Evolutionary conservation across 2,888 invertebrate genomes (phyloP).

Genomic region (Agonopterix alstromeriana): DNA sequence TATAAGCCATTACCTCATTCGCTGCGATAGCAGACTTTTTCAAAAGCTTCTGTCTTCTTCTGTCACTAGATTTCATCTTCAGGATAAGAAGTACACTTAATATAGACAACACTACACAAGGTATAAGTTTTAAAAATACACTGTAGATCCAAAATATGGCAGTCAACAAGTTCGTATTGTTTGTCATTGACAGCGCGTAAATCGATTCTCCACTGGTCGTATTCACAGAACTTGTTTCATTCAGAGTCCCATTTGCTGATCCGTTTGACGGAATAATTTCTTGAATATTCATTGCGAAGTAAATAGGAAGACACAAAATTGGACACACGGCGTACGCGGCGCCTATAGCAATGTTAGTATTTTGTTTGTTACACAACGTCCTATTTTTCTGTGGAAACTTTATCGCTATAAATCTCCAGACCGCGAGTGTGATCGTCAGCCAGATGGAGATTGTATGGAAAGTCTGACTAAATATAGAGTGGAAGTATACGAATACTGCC

Average conservation of each 20-base stretch:
- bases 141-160: constrained; percentile 95
- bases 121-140: constrained; percentile 93
- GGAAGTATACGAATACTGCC: constrained; percentile 90
- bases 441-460: constrained; percentile 95
- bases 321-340: constrained; percentile 89
- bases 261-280: constrained; percentile 36
- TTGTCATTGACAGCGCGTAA: constrained; percentile 81
- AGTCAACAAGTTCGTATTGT: constrained; percentile 77
- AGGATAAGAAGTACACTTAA: constrained; percentile 85
- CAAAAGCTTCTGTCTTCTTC: constrained; percentile 82
- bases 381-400: constrained; percentile 90
- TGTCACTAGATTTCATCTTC: constrained; percentile 88
- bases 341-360: constrained; percentile 85
- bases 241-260: constrained; percentile 34
- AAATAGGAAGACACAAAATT: constrained; percentile 89
- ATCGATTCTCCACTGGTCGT: constrained; percentile 61
- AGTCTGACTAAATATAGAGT: constrained; percentile 92
- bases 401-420: constrained; percentile 94
- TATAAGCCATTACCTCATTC: constrained; percentile 49
- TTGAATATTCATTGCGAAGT: constrained; percentile 85
- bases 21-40: constrained; percentile 61
- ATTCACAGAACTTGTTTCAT: constrained; percentile 32
- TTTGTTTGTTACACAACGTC: constrained; percentile 87
- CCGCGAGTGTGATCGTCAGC: constrained; percentile 93
- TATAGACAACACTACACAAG: constrained; percentile 91